Evolutionary conservation across 2,113 vertebrate genomes (phyloP), one percentile per base, ranked within the genome.

Genomic region (Rhabdomys dilectus): DNA sequence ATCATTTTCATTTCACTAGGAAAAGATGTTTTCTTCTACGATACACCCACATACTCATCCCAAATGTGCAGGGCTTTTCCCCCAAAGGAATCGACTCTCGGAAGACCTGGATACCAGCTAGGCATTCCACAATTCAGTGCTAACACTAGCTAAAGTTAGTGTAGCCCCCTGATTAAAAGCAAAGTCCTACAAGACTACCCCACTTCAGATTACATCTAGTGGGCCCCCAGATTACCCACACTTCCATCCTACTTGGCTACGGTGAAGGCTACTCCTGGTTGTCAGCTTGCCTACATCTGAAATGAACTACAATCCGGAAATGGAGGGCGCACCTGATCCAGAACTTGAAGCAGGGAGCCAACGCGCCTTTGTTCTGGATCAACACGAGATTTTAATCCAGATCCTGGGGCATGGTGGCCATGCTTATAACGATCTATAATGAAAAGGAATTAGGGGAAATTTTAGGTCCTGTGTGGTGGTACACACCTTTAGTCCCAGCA

Each of bases 1-100:
- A 92, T 51, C 51, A 76, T 90, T 94, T 89, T 72, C 91, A 95
- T 73, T 60, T 91, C 15, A 70, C 64, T 45, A 64, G 22, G 64
- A 62, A 91, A 96, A 81, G 34, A 88, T 82, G 22, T 19, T 72
- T 96, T 85, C 62, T 66, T 56, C 88, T 86, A 22, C 17, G 62
- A 21, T 42, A 62, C 34, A n/a, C 36, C 81, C 60, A 89, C 26
- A 34, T 17, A 75, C 90, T 76, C 53, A 91, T 53, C 62, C n/a
- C 51, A 62, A 86, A 39, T 42, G 6, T 45, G 7, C 78, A 42
- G 21, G 21, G 21, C 13, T 60, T 68, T 39, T 29, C 36, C 5
- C 36, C 24, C 22, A 4, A 56, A 24, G 8, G 21, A 72, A 70
- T 36, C 21, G 36, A 24, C 77, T 62, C 21, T 86, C 53, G 5